These are phyloP conservation scores for Tetrax tetrax DNA, from an alignment of 2,113 vertebrate species.

Conservation along the genomic window DNA sequence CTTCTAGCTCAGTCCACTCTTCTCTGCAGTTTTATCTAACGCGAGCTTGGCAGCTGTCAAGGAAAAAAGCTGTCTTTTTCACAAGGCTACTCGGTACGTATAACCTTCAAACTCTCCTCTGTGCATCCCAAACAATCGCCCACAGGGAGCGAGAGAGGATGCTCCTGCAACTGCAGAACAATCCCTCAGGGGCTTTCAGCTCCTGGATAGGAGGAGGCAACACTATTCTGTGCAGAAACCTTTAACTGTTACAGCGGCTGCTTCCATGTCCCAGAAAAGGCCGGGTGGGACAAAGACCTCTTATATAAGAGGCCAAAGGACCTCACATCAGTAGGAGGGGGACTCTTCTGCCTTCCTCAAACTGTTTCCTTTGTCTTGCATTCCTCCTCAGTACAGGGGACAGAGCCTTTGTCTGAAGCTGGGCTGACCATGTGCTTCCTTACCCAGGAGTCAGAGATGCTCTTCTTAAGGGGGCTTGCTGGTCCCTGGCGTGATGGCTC, in stretches of 20 bases:
- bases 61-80: background rate
- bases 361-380: slow-evolving; percentile 18
- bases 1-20: slow-evolving; percentile 20
- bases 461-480: background rate
- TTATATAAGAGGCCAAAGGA: background rate
- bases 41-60: background rate
- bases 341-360: background rate
- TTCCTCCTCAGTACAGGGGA: slow-evolving; percentile 14
- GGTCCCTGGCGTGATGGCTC: background rate
- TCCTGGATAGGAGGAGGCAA: slow-evolving; percentile 1
- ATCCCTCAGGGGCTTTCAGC: slow-evolving; percentile 29
- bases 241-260: background rate
- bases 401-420: background rate
- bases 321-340: slow-evolving; percentile 40
- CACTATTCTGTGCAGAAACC: background rate
- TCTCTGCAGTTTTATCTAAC: background rate
- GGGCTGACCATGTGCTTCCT: background rate
- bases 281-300: background rate
- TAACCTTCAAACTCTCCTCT: slow-evolving; percentile 17
- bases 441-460: background rate
- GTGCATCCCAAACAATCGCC: slow-evolving; percentile 19
- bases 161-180: background rate
- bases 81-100: background rate
- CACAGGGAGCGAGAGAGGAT: background rate
- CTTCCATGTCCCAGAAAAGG: slow-evolving; percentile 37